A percentile compares a stretch with the other conserved stretches of the same genome.
Conservation (phyloP, 2,797 vertebrate species). For the Paedocypris micromegethes region DNA sequence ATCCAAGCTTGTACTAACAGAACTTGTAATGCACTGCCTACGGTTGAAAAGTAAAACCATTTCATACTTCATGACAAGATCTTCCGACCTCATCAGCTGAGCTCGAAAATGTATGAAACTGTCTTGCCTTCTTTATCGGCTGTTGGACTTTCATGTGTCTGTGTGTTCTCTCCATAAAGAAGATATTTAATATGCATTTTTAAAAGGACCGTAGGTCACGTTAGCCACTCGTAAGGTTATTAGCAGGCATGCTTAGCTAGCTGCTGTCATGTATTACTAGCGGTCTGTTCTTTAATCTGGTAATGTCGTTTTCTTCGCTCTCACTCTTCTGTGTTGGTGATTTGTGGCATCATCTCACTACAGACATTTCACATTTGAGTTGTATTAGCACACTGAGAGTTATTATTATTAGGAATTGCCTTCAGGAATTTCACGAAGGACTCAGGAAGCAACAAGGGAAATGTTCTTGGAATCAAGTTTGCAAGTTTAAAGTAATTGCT, state of each 20-base stretch:
- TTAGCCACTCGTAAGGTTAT: constrained; percentile 63
- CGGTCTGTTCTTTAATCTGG: constrained; percentile 22
- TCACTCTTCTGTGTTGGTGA: constrained; percentile 27
- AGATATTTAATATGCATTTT: constrained; percentile 66
- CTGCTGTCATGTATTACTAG: constrained; percentile 38
- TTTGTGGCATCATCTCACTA: constrained; percentile 12
- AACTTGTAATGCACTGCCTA: constrained; percentile 54
- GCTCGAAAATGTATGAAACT: constrained; percentile 9
- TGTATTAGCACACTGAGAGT: not conserved
- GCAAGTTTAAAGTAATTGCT: not conserved
- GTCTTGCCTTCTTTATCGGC: constrained; percentile 40
- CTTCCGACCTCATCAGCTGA: constrained; percentile 43
- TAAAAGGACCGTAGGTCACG: constrained; percentile 65
- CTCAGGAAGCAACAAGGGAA: constrained; percentile 1
- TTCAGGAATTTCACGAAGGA: constrained; percentile 21
- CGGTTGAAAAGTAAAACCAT: constrained; percentile 40
- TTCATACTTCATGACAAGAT: constrained; percentile 36
- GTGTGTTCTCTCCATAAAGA: constrained; percentile 64
- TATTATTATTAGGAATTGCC: not conserved
- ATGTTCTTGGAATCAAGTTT: constrained; percentile 5
- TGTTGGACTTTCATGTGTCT: constrained; percentile 65
- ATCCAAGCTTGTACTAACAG: constrained; percentile 58
- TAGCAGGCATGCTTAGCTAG: constrained; percentile 72
- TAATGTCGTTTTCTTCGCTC: constrained; percentile 17
- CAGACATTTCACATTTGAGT: constrained; percentile 25